phyloP scores from a whole-genome alignment of 37 sponge, comb jelly and placozoan genomes.

The Beroe forskalii region DNA sequence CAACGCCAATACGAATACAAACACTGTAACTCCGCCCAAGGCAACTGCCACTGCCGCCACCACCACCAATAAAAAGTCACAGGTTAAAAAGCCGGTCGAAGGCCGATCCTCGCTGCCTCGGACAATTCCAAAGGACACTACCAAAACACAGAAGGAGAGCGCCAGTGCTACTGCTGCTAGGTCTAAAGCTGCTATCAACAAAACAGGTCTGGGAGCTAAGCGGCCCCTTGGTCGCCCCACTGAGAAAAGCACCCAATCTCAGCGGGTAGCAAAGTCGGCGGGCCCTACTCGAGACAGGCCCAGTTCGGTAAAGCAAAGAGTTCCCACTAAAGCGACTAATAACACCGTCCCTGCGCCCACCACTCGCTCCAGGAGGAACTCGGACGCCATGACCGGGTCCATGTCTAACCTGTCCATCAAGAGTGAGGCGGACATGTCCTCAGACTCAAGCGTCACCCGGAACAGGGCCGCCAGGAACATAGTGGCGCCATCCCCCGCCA shows the following conservation, averaged over 20 bases:
- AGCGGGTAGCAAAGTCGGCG: background rate
- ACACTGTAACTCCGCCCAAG: background rate
- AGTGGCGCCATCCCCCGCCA: background rate
- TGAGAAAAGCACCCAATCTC: background rate
- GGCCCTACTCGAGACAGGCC: constrained; percentile 28
- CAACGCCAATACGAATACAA: background rate
- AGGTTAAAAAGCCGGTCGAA: background rate
- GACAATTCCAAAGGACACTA: background rate
- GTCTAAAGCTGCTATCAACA: constrained; percentile 64
- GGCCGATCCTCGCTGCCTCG: background rate
- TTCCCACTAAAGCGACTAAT: background rate
- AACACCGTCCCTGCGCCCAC: background rate
- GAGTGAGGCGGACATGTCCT: constrained; percentile 47
- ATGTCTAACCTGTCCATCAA: constrained; percentile 31
- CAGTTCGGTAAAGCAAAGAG: constrained; percentile 12
- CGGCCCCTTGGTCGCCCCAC: constrained; percentile 34
- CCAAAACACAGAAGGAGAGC: too few species aligned
- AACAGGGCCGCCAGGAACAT: background rate
- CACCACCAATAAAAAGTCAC: background rate
- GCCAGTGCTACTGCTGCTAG: background rate
- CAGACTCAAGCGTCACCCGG: background rate
- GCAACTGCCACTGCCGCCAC: background rate
- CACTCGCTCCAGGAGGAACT: background rate
- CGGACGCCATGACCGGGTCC: constrained; percentile 28
- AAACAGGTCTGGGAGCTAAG: constrained; percentile 41